Base-by-base conservation (phyloP, 2,888 invertebrate genomes). In the Dolichopus griseipennis region DNA sequence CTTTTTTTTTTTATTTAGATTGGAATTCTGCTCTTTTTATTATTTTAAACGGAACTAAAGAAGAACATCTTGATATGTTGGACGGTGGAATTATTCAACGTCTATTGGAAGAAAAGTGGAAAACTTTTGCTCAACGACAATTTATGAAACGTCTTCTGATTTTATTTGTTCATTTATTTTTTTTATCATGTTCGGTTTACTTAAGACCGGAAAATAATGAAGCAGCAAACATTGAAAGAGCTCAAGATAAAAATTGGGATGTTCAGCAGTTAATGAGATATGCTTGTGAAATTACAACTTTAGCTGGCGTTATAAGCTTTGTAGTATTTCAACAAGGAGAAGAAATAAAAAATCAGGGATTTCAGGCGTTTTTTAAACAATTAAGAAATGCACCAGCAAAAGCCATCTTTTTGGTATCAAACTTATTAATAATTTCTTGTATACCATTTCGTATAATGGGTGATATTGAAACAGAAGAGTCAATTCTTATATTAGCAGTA, bases 1-100 rank as follows among this genome's bases (percentile, higher is more conserved):
- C n/a, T n/a, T n/a, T n/a, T 1, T 66, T 2, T 7, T 12, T 15
- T 20, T 67, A 67, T 37, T 18, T 78, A 97, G 98, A 99, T 83
- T 97, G 97, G 95, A 97, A 97, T 80, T 98, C 98, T 0, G 98
- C 98, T 0, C 83, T 99, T 68, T 97, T 97, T 82, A 97, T 97
- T 72, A 97, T 99, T 75, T 85, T 98, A 71, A 97, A 97, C 78
- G 98, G 98, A 67, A 95, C 94, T 12, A 97, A 97, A 78, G 93
- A 96, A 76, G 97, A 95, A 76, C 99, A 99, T 85, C 85, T 99
- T 78, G 96, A 98, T 79, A 99, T 99, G 97, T 84, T 99, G 75
- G 97, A 97, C 77, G 97, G 97, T 65, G 98, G 98, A 41, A 98
- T 99, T 68, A 97, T 99, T 76, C 96, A 97, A 79, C 88, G 96